These are phyloP conservation scores for Apomyelois bistriatella DNA, from an alignment of 2,888 invertebrate genomes.

Conservation along the genomic window DNA sequence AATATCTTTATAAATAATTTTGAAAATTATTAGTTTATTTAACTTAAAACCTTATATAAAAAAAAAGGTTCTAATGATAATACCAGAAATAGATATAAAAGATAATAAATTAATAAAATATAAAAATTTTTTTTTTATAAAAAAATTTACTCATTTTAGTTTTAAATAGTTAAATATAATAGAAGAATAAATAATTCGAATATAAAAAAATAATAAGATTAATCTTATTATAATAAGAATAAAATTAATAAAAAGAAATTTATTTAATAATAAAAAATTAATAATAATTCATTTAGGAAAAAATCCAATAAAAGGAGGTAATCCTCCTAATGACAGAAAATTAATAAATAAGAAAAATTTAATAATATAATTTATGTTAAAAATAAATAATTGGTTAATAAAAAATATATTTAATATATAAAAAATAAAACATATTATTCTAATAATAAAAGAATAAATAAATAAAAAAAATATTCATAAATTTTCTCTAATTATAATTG, in stretches of 20 bases:
- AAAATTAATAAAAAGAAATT: conserved; percentile 58
- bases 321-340: conserved; percentile 78
- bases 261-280: conserved; percentile 67
- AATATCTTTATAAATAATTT: conserved; percentile 79
- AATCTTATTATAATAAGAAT: conserved; percentile 74
- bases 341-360: conserved; percentile 39
- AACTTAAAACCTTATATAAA: conserved; percentile 79
- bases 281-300: conserved; percentile 81
- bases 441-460: background rate
- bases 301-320: conserved; percentile 82
- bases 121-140: conserved; percentile 52
- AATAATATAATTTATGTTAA: background rate
- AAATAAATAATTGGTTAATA: background rate
- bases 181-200: conserved; percentile 71
- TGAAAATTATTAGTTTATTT: conserved; percentile 83
- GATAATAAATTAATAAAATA: conserved; percentile 41
- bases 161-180: conserved; percentile 70
- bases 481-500: background rate
- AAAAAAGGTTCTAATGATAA: conserved; percentile 57
- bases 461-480: background rate
- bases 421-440: background rate
- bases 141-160: conserved; percentile 66
- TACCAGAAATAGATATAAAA: conserved; percentile 43
- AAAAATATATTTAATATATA: background rate
- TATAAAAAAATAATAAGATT: conserved; percentile 78